Percentiles rank a stretch among this genome's conserved stretches.
phyloP scores from a whole-genome alignment of 2,113 vertebrate genomes.

The Odocoileus hemionus region DNA sequence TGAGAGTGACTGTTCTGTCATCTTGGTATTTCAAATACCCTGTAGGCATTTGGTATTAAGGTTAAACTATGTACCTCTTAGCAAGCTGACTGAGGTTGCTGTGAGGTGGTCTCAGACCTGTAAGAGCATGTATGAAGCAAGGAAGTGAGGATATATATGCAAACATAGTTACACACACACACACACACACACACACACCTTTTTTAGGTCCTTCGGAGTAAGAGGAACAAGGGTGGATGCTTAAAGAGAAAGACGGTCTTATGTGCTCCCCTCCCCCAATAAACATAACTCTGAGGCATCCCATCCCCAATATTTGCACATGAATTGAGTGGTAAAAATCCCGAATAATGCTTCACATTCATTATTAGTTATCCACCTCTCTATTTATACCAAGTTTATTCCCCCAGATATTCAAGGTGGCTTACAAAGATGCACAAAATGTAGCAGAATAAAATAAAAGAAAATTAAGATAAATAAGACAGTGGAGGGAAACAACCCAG shows the following conservation, averaged over 20 bases:
- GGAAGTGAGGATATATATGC: not conserved
- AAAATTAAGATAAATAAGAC: conserved; percentile 27
- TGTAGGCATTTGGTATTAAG: not conserved
- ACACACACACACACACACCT: not conserved
- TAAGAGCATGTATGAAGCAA: not conserved
- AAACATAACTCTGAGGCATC: not conserved
- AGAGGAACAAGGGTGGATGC: not conserved
- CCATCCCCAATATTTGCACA: not conserved
- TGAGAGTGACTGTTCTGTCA: not conserved
- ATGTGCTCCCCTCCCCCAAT: not conserved
- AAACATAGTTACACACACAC: not conserved
- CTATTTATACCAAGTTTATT: not conserved
- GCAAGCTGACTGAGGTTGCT: not conserved
- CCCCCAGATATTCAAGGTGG: not conserved
- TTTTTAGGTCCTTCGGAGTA: not conserved
- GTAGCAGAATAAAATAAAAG: not conserved
- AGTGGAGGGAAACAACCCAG: not conserved
- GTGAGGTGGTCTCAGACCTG: not conserved
- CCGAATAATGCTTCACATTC: not conserved
- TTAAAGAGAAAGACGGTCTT: not conserved
- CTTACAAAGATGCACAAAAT: not conserved
- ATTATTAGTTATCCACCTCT: not conserved
- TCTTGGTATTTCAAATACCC: not conserved
- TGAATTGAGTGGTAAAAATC: not conserved
- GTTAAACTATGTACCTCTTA: not conserved